A percentile compares a stretch with the other conserved stretches of the same genome.
Conservation (phyloP, 2,888 invertebrate species). For the Horisme vitalbata region DNA sequence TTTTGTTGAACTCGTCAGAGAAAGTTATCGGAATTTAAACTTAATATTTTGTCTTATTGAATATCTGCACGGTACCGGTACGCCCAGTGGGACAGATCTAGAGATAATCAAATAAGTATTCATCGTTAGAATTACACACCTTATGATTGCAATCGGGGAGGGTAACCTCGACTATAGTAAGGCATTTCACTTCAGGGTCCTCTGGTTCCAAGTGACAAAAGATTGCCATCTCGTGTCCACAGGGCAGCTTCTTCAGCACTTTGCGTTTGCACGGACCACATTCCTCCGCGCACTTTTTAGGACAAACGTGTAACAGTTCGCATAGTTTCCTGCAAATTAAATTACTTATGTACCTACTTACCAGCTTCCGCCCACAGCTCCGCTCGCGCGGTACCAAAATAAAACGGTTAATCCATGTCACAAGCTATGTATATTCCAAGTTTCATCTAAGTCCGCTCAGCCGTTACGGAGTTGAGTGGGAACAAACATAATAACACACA, state of each 20-base stretch:
- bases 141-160: conserved; percentile 64
- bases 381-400: too few species aligned
- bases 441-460: too few species aligned
- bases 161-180: conserved; percentile 43
- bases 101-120: neutral
- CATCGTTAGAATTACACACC: conserved; percentile 36
- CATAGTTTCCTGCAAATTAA: conserved; percentile 65
- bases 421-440: too few species aligned
- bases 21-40: too few species aligned
- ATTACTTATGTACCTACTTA: neutral
- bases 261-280: conserved; percentile 70
- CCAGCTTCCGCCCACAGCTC: too few species aligned
- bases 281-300: conserved; percentile 66
- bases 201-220: conserved; percentile 70
- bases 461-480: too few species aligned
- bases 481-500: too few species aligned
- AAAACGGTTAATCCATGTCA: too few species aligned
- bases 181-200: conserved; percentile 53
- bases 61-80: too few species aligned
- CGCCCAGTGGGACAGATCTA: too few species aligned
- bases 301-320: conserved; percentile 75
- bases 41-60: too few species aligned
- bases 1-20: too few species aligned
- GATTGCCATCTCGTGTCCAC: conserved; percentile 71
- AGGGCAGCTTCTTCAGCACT: conserved; percentile 67